Evolutionary conservation across 1,140 invertebrate species (phyloP), one percentile per base, ranked within the genome.

Genomic region (Meloidogyne floridensis): DNA sequence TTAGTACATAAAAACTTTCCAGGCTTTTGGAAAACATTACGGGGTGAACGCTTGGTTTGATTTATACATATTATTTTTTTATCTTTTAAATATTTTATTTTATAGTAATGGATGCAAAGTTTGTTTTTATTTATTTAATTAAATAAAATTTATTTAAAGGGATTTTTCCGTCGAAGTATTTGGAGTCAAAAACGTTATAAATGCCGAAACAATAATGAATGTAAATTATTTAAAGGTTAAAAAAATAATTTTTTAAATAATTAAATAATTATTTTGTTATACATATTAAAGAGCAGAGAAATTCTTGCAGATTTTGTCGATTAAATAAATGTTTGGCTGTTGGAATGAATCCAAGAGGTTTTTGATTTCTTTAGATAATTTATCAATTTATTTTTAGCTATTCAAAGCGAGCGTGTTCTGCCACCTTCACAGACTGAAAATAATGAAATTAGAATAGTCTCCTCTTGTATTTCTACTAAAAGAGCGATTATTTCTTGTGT

Each of bases 101-200:
- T 43, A 5, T 47, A 54, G 47, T n/a, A 51, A 20, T 32, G n/a
- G 43, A n/a, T 47, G 7, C 86, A 81, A 71, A 85, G 75, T 80
- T 75, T 47, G 65, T 42, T 32, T 32, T 2, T 32, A 2, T 32
- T 32, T 32, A 32, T 32, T 32, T 32, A 32, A 32, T 32, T 32
- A 1, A 32, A 32, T 32, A 32, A 32, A 32, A 32, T 32, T 32
- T 32, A 32, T 42, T 65, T 15, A 65, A n/a, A 89, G 82, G 87
- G 87, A 56, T 88, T 88, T 73, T 88, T 88, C 74, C 87, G 87
- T 15, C 74, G 87, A 59, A 82, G 75, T 20, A 83, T 88, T 42
- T 88, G 88, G 88, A 90, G 87, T 79, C 81, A 89, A 65, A 87
- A 88, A 72, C 73, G 80, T 32, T 88, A 88, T 70, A 84, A 86